These are phyloP conservation scores for Heliconius aoede DNA, from an alignment of 2,888 invertebrate species.

Conservation along the genomic window DNA sequence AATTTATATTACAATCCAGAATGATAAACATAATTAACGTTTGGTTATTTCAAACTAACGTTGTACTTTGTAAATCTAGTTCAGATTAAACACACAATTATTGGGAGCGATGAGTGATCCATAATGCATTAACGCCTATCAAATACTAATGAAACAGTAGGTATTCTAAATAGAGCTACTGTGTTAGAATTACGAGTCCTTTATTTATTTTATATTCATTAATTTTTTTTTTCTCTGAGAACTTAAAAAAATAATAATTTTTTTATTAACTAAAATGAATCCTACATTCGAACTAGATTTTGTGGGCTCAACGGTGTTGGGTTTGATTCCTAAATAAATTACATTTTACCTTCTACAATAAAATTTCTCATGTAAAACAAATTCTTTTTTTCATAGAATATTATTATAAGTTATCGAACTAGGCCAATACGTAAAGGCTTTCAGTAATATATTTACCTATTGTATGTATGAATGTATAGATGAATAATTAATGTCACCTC, in stretches of 20 bases:
- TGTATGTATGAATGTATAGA: slow-evolving; percentile 1
- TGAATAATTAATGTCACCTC: slow-evolving; percentile 26
- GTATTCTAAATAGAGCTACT: neutral
- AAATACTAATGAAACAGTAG: neutral
- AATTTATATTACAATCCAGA: neutral
- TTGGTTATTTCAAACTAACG: neutral
- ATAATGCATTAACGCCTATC: slow-evolving; percentile 17
- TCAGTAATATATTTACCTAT: neutral
- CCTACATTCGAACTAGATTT: too few species aligned
- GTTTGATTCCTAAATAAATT: too few species aligned
- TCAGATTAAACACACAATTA: slow-evolving; percentile 20
- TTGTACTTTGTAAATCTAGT: slow-evolving; percentile 5
- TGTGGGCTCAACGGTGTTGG: too few species aligned
- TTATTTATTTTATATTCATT: too few species aligned
- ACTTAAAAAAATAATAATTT: too few species aligned
- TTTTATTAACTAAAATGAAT: too few species aligned
- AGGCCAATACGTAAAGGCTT: slow-evolving; percentile 1
- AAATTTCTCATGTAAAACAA: neutral
- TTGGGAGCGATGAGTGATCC: slow-evolving; percentile 2
- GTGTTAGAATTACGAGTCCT: neutral
- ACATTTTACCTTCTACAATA: neutral
- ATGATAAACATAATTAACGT: neutral
- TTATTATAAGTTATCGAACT: neutral
- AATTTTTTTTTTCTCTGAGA: too few species aligned
- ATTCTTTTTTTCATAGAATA: neutral